Evolutionary conservation across 2,113 vertebrate species (phyloP), one percentile per base, ranked within the genome.

Genomic region (Parus major): DNA sequence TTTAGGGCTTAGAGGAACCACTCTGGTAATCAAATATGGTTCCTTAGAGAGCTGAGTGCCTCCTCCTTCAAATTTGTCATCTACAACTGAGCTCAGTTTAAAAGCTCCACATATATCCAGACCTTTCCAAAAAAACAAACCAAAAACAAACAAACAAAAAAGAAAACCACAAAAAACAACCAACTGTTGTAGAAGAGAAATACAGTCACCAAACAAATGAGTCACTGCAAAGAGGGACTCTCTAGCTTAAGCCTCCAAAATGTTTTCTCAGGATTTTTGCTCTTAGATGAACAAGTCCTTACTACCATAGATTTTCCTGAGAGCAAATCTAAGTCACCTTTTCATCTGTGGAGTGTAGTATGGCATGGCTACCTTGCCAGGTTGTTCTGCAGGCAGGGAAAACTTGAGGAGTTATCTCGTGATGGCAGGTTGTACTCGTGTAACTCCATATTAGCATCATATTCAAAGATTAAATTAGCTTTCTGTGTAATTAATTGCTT

Each of bases 381-480:
- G 9, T 64, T 92, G 42, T 61, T 86, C 52, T 83, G 52, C 65
- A 76, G 44, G 60, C 69, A 71, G 18, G 41, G 41, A 86, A 71
- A 88, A 66, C 20, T 56, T 53, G 47, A 79, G 60, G 33, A 59
- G 21, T 80, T 64, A 52, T 11, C 68, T 69, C 79, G 53, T 42
- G 44, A 68, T 27, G 33, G 80, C n/a, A 57, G 31, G 15, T 52
- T 80, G 35, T 29, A 61, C 35, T 47, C 59, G 50, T 12, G 6
- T 55, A 82, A 73, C 39, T 71, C 42, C 49, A 18, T 4, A 0
- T 66, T 86, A 90, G 46, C 55, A 85, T 64, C 41, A 83, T 63
- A 88, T 64, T 60, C 42, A 90, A 92, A 77, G 19, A 91, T 82
- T 80, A 86, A 81, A 75, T 93, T 93, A 59, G 59, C 42, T 69